A percentile compares a stretch with the other conserved stretches of the same genome.
Evolutionary conservation across 2,113 vertebrate species (phyloP).

Genomic region (Lathamus discolor): DNA sequence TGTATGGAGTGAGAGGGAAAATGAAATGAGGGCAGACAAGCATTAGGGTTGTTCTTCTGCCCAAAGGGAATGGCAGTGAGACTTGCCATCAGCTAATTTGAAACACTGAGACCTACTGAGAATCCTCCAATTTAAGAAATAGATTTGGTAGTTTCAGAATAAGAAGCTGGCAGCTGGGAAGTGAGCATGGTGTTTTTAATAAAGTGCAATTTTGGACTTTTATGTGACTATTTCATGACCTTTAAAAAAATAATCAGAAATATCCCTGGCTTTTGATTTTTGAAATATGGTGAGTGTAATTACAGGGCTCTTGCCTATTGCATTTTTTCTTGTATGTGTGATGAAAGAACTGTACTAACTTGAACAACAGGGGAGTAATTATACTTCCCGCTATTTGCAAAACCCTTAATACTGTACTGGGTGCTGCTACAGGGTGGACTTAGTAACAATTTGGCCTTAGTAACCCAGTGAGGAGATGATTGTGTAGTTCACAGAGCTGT

Average conservation of each 20-base stretch:
- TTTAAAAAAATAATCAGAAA: slow-evolving; percentile 20
- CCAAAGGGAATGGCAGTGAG: neutral
- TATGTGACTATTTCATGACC: slow-evolving; percentile 20
- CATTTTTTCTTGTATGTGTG: neutral
- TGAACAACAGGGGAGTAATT: neutral
- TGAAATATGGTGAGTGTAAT: neutral
- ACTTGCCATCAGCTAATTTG: neutral
- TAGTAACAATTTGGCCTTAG: neutral
- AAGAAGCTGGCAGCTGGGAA: neutral
- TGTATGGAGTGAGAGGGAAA: neutral
- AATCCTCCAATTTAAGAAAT: neutral
- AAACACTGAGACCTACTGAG: neutral
- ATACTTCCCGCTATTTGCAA: neutral
- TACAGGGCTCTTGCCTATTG: neutral
- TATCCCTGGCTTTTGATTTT: slow-evolving; percentile 8
- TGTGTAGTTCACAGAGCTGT: neutral
- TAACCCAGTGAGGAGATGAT: neutral
- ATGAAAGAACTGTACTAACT: slow-evolving; percentile 5
- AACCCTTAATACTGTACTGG: neutral
- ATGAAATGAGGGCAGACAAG: neutral
- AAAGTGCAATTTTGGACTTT: neutral
- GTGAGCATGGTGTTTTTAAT: slow-evolving; percentile 3
- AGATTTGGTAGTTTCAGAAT: neutral
- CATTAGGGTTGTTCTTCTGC: neutral
- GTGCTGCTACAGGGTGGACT: neutral